phyloP scores from a whole-genome alignment of 2,113 vertebrate species.

The Hydropotes inermis region DNA sequence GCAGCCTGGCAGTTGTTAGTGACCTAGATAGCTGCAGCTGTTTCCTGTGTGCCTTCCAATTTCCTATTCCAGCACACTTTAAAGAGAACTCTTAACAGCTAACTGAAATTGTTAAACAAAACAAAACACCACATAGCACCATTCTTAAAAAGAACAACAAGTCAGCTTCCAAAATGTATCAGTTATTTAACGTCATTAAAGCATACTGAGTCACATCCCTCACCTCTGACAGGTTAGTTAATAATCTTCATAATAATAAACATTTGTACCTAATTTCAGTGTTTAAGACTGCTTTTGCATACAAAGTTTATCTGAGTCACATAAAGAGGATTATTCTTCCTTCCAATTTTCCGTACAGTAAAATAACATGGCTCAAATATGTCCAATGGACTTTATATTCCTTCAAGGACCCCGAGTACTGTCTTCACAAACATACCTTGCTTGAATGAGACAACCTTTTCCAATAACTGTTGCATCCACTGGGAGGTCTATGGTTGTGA shows the following conservation, averaged over 20 bases:
- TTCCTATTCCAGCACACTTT: background rate
- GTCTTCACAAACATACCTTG: conserved; percentile 83
- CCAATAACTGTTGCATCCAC: conserved; percentile 88
- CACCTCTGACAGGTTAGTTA: background rate
- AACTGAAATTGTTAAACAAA: background rate
- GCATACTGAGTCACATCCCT: background rate
- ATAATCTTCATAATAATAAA: background rate
- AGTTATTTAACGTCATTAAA: background rate
- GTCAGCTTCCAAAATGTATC: background rate
- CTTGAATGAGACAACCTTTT: conserved; percentile 95
- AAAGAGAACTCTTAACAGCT: background rate
- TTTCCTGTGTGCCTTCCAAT: background rate
- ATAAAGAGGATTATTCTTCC: background rate
- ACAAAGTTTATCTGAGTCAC: background rate
- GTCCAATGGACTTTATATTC: background rate
- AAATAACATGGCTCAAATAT: background rate
- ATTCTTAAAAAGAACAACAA: background rate
- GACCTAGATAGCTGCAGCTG: background rate
- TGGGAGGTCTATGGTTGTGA: conserved; percentile 94
- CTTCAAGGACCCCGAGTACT: background rate
- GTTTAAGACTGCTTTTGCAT: background rate
- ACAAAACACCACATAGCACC: background rate
- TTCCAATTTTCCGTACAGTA: background rate
- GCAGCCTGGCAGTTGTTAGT: background rate
- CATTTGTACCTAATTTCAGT: background rate